Percentiles rank a stretch among this genome's conserved stretches.
Evolutionary conservation across 1,140 invertebrate species (phyloP).

Genomic region (Zaprionus lachaisei): DNA sequence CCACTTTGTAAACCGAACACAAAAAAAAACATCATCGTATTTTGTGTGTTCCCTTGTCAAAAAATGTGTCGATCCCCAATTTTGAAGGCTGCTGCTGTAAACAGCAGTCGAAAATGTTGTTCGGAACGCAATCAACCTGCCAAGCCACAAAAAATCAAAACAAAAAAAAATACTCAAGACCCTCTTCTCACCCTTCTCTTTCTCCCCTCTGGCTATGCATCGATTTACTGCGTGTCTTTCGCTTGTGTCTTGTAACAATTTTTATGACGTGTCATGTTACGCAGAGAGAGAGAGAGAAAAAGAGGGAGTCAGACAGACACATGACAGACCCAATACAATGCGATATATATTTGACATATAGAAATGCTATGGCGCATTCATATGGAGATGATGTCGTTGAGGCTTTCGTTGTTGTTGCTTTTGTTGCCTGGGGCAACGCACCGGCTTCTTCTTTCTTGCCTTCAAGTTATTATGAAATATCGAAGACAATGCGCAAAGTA

Average conservation of each 20-base stretch:
- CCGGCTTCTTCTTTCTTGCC: slow-evolving; percentile 29
- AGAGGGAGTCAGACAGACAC: slow-evolving; percentile 1
- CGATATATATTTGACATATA: slow-evolving; percentile 35
- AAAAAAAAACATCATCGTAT: neutral
- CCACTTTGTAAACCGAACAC: neutral
- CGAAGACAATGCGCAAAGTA: slow-evolving; percentile 26
- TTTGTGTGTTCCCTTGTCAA: slow-evolving; percentile 33
- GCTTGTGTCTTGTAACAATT: slow-evolving; percentile 54
- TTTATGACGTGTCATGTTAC: slow-evolving; percentile 79
- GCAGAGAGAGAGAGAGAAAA: slow-evolving; percentile 23
- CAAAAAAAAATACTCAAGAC: neutral
- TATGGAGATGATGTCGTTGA: slow-evolving; percentile 41
- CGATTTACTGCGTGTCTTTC: slow-evolving; percentile 31
- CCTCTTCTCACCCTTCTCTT: neutral
- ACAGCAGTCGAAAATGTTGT: slow-evolving; percentile 16
- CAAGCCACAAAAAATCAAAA: neutral
- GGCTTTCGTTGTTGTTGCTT: slow-evolving; percentile 6
- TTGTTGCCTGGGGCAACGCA: slow-evolving; percentile 23
- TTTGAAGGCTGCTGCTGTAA: slow-evolving; percentile 17
- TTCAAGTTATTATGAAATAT: slow-evolving; percentile 68
- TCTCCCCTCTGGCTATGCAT: slow-evolving; percentile 5
- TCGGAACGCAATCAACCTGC: slow-evolving; percentile 39
- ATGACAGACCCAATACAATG: slow-evolving; percentile 22
- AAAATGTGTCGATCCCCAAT: slow-evolving; percentile 16
- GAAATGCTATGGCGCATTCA: slow-evolving; percentile 42